Evolutionary conservation across 2,888 invertebrate species (phyloP).

Genomic region (Chirona hameri): DNA sequence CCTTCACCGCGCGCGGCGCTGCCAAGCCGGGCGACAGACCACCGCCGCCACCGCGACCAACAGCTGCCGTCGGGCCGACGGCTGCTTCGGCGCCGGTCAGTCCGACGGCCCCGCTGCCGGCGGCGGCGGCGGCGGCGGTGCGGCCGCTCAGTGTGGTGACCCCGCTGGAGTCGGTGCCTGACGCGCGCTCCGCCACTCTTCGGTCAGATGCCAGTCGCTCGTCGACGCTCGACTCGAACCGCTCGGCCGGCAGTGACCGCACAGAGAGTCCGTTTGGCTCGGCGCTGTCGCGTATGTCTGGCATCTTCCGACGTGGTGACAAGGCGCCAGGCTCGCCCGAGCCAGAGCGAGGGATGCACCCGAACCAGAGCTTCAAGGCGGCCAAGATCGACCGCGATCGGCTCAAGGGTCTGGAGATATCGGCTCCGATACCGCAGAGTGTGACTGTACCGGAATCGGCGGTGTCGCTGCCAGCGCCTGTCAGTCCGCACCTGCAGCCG

Average conservation of each 20-base stretch:
- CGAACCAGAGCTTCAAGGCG: conserved; percentile 35
- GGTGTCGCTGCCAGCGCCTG: not conserved
- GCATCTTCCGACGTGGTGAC: conserved; percentile 2
- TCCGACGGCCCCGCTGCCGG: not conserved
- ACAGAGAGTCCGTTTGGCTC: not conserved
- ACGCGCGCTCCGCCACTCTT: not conserved
- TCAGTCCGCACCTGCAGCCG: not conserved
- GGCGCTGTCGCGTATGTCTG: not conserved
- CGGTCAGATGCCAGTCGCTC: not conserved
- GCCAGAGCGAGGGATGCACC: not conserved
- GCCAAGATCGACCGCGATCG: conserved; percentile 40
- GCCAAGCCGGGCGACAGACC: not conserved
- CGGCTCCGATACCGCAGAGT: conserved; percentile 38
- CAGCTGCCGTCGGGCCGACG: not conserved
- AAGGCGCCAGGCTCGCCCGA: conserved; percentile 3
- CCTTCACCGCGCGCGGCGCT: not conserved
- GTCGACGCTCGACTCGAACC: not conserved
- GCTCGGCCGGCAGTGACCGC: conserved; percentile 7
- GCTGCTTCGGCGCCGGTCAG: conserved; percentile 2
- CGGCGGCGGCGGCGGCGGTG: not conserved
- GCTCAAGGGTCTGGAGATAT: conserved; percentile 39
- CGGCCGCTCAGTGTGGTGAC: not conserved
- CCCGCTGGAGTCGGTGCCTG: conserved; percentile 3
- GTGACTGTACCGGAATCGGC: not conserved
- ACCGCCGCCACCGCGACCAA: conserved; percentile 3